These are phyloP conservation scores for Platalea minor DNA, from an alignment of 2,797 vertebrate genomes.

Conservation along the genomic window DNA sequence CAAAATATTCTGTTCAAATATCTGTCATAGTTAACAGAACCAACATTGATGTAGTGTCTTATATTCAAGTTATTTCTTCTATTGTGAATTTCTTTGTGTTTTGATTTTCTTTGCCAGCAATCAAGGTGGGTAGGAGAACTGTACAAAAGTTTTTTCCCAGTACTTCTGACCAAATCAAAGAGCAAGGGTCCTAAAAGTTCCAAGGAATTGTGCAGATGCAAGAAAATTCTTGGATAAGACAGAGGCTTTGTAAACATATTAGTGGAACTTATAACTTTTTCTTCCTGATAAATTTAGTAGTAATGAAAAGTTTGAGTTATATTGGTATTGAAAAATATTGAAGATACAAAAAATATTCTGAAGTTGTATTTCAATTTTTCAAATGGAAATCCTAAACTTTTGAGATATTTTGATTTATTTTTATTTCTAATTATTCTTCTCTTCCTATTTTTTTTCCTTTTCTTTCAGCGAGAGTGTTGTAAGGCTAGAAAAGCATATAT, in stretches of 20 bases:
- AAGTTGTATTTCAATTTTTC: not conserved
- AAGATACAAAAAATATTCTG: not conserved
- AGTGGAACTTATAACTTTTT: not conserved
- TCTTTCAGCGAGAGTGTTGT: not conserved
- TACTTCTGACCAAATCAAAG: not conserved
- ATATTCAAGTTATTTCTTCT: not conserved
- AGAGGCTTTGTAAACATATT: not conserved
- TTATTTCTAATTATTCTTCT: not conserved
- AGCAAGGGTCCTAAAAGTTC: not conserved
- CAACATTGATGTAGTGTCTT: not conserved
- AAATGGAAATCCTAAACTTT: not conserved
- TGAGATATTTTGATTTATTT: not conserved
- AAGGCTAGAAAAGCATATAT: not conserved
- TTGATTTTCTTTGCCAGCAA: not conserved
- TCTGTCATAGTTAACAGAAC: slow-evolving; percentile 23
- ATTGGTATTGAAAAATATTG: not conserved
- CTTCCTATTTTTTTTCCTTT: not conserved
- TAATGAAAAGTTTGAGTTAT: not conserved
- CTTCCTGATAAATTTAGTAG: not conserved
- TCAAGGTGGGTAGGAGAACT: not conserved
- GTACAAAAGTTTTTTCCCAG: not conserved
- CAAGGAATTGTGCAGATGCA: not conserved
- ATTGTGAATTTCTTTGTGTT: not conserved
- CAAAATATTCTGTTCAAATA: slow-evolving; percentile 44
- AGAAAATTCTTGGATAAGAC: not conserved